Base-by-base conservation (phyloP, 35 echinoderm and acorn worm species). In the Holothuria glaberrima region DNA sequence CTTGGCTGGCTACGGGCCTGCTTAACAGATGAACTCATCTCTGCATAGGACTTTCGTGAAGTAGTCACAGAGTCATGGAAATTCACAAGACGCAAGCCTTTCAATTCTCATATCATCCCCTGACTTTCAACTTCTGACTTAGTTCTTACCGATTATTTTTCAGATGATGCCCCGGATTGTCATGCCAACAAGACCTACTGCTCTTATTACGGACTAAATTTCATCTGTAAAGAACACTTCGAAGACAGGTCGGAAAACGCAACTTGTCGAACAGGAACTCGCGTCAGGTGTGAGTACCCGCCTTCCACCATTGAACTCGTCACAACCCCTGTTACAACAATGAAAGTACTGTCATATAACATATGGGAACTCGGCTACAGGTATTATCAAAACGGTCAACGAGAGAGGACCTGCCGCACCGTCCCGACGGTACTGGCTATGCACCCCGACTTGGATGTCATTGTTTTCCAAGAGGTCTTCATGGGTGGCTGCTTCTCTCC, bases 401-500 rank as follows among this genome's bases (percentile, higher is more conserved):
- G 90, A 31, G 94, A 95, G 48, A 86, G 94, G 44, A 95, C 94
- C 5, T 95, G 94, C 67, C 83, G 94, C 12, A 83, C 78, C 0
- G 50, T 95, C 1, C 83, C 74, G 13, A 44, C 82, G 76, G 29
- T 95, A 25, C 64, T 92, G 34, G 48, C 68, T 28, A 59, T 80
- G 7, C 89, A 86, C 28, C 89, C 84, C n/a, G 94, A 95, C 65
- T 54, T 95, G 12, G 94, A 95, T 30, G 94, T 91, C 34, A 95
- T 95, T 30, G 63, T 88, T 0, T 95, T 95, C 86, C 87, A 95
- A 24, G 94, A 95, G 29, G 94, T 78, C 5, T 95, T 92, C 54
- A 95, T 95, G 90, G 94, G 94, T 48, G 94, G 94, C 1, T 95
- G 94, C 72, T 95, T 95, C 67, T 58, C 94, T 17, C 46, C 59